phyloP scores from a whole-genome alignment of 2,113 vertebrate genomes.

The Mellivora capensis region DNA sequence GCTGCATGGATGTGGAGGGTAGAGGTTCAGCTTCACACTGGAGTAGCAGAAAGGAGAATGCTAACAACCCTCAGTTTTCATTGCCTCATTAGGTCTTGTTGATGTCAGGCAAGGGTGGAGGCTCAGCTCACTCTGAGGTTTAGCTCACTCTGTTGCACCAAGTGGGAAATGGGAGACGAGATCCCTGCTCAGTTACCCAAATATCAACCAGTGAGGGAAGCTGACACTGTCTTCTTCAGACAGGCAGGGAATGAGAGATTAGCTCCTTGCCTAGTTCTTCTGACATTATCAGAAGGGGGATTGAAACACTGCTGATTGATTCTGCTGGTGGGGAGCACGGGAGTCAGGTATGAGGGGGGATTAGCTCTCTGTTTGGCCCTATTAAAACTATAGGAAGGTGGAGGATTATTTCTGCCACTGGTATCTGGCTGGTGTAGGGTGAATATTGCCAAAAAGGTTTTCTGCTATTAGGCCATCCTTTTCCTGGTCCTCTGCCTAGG shows the following conservation, averaged over 20 bases:
- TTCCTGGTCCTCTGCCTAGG: background rate
- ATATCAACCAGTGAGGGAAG: background rate
- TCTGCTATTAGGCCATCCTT: background rate
- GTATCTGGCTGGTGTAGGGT: background rate
- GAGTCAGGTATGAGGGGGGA: background rate
- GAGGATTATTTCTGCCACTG: background rate
- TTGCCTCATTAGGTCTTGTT: background rate
- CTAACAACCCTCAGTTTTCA: background rate
- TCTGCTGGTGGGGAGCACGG: background rate
- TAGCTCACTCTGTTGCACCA: background rate
- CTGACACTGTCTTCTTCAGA: background rate
- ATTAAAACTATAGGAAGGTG: rapidly evolving
- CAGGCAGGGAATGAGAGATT: background rate
- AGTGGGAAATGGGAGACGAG: background rate
- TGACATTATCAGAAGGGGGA: too few species aligned
- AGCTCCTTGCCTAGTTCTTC: background rate
- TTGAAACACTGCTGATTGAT: background rate
- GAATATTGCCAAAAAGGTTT: background rate
- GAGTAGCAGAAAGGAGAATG: background rate
- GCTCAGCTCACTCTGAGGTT: background rate
- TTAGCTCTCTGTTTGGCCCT: background rate
- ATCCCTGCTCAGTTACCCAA: background rate
- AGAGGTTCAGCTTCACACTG: background rate
- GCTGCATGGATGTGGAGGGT: background rate
- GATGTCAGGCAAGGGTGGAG: too few species aligned